Evolutionary conservation across 2,888 invertebrate species (phyloP).

Genomic region (Chalcis sispes): DNA sequence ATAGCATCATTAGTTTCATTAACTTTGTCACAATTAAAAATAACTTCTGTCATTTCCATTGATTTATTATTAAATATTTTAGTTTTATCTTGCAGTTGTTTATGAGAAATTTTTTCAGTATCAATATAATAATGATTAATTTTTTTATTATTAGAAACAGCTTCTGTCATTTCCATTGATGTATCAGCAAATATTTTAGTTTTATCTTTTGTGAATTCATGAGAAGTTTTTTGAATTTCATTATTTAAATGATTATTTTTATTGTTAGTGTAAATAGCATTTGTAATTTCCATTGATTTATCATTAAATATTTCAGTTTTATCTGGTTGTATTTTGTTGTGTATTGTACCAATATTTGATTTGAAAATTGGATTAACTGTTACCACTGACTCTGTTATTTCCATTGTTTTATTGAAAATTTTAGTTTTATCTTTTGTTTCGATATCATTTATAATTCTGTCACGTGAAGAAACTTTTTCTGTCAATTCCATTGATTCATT

Average conservation of each 20-base stretch:
- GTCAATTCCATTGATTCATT: conserved; percentile 48
- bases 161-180: conserved; percentile 49
- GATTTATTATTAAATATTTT: conserved; percentile 18
- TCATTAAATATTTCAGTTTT: conserved; percentile 21
- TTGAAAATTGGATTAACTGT: no score
- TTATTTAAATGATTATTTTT: neutral
- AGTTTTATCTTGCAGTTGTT: conserved; percentile 1
- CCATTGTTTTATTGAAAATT: conserved; percentile 43
- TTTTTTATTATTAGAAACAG: conserved; percentile 4
- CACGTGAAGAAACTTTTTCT: conserved; percentile 19
- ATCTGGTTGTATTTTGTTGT: no score
- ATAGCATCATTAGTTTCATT: neutral
- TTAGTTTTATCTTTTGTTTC: conserved; percentile 2
- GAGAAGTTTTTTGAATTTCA: neutral
- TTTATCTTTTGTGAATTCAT: conserved; percentile 14
- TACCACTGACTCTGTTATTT: conserved; percentile 24
- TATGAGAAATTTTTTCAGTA: neutral
- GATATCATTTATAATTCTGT: neutral
- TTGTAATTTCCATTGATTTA: conserved; percentile 43
- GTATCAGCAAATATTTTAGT: conserved; percentile 21
- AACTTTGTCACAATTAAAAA: conserved; percentile 24
- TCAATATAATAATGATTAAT: neutral
- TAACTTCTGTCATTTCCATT: conserved; percentile 55
- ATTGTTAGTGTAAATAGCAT: conserved; percentile 11
- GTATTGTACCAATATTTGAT: no score